Conservation (phyloP, 35 echinoderm and acorn worm species). For the Apostichopus parvimensis region DNA sequence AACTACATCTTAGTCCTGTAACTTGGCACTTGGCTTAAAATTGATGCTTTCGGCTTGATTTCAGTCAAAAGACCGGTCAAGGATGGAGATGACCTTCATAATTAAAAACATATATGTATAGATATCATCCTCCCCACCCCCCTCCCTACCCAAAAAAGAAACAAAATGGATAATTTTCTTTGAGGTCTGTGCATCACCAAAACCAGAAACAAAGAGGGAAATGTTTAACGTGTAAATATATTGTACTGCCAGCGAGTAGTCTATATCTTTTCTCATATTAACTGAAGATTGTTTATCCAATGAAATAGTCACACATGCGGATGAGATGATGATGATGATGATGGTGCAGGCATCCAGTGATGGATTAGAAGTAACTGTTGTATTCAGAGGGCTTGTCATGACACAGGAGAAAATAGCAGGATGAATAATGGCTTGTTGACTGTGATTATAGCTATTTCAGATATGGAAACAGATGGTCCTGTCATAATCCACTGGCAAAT, state of each 20-base stretch:
- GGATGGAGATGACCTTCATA: background rate
- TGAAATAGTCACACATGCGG: background rate
- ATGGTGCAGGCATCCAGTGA: background rate
- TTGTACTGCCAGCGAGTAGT: background rate
- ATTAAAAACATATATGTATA: no score
- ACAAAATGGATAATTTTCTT: no score
- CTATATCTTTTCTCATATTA: background rate
- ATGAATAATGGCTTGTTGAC: background rate
- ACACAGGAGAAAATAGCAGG: background rate
- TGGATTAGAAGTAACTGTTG: background rate
- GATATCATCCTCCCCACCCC: no score
- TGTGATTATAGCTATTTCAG: background rate
- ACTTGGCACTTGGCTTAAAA: background rate
- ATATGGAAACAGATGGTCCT: background rate
- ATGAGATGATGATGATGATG: background rate
- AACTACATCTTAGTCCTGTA: no score
- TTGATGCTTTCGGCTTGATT: background rate
- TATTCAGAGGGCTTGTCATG: background rate
- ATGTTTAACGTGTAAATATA: no score
- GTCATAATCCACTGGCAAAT: background rate
- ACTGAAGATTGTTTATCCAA: background rate
- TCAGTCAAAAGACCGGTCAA: background rate
- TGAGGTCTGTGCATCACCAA: no score
- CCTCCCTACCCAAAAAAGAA: no score
- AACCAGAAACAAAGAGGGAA: no score